These are phyloP conservation scores for Campoletis raptor DNA, from an alignment of 2,888 invertebrate genomes.

Conservation along the genomic window DNA sequence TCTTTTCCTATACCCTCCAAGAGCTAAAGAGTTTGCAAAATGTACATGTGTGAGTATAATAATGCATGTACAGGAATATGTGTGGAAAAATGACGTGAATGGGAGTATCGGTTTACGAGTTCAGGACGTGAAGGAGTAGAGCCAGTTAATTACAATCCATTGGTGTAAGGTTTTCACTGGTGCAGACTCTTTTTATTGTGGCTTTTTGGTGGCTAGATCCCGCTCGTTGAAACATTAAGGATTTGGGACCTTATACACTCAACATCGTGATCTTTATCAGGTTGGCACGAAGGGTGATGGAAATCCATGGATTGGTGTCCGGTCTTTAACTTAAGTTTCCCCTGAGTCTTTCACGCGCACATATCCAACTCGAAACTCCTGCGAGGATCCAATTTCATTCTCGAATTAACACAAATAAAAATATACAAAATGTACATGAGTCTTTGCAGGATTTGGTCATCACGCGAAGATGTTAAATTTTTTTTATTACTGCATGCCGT, in stretches of 20 bases:
- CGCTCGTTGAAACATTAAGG: conserved; percentile 57
- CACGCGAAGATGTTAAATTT: conserved; percentile 36
- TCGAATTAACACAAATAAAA: conserved; percentile 25
- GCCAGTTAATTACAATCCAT: conserved; percentile 69
- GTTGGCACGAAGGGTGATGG: conserved; percentile 70
- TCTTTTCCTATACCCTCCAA: conserved; percentile 40
- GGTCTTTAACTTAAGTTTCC: conserved; percentile 47
- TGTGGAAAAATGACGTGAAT: conserved; percentile 50
- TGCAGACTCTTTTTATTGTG: conserved; percentile 78
- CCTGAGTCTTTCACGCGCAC: background rate
- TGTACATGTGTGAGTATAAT: background rate
- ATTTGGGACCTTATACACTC: conserved; percentile 51
- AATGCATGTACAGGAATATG: background rate
- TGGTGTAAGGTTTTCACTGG: conserved; percentile 69
- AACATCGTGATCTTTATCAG: conserved; percentile 71
- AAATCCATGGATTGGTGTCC: conserved; percentile 69
- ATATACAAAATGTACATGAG: conserved; percentile 8
- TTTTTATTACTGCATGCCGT: conserved; percentile 52
- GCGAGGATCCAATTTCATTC: conserved; percentile 46
- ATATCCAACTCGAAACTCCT: conserved; percentile 6
- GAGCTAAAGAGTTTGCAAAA: background rate
- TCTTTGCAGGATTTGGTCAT: conserved; percentile 27
- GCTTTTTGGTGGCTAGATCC: conserved; percentile 52
- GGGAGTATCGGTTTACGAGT: conserved; percentile 58
- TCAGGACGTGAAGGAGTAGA: conserved; percentile 62